Evolutionary conservation across 2,113 vertebrate genomes (phyloP).

Genomic region (Strix aluco): DNA sequence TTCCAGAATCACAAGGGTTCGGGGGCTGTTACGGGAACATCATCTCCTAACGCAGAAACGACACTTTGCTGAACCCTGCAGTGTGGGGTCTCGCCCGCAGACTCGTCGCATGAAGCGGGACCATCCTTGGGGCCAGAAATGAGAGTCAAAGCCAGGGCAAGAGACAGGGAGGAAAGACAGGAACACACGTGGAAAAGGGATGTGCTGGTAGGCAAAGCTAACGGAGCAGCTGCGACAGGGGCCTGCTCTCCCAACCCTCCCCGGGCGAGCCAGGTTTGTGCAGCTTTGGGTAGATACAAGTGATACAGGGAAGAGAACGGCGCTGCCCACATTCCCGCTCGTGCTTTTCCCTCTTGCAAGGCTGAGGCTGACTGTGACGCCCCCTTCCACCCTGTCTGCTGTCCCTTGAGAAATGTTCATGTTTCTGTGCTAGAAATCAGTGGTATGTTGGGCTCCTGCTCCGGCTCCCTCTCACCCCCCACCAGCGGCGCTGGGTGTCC

Average conservation of each 20-base stretch:
- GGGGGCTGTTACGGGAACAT: fast-evolving
- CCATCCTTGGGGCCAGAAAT: not conserved
- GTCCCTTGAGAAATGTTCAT: not conserved
- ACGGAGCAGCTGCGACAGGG: fast-evolving
- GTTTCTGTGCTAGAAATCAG: not conserved
- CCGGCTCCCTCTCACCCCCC: not conserved
- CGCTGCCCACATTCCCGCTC: not conserved
- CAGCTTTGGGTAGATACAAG: not conserved
- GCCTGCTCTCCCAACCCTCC: not conserved
- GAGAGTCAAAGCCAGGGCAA: too few relatives aligned
- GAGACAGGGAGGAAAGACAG: not conserved
- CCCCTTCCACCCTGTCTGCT: not conserved
- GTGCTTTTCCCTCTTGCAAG: not conserved
- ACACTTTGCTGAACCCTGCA: not conserved
- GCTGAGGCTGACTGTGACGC: not conserved
- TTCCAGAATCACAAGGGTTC: not conserved
- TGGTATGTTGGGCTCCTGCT: fast-evolving
- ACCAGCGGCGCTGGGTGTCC: not conserved
- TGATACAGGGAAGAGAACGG: not conserved
- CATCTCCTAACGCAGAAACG: not conserved
- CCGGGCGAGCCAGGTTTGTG: not conserved
- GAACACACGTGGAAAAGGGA: not conserved
- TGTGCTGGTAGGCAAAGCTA: not conserved
- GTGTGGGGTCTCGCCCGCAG: not conserved
- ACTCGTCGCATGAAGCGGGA: not conserved